Conservation (phyloP, 2,888 invertebrate genomes). For the Ophonus ardosiacus region DNA sequence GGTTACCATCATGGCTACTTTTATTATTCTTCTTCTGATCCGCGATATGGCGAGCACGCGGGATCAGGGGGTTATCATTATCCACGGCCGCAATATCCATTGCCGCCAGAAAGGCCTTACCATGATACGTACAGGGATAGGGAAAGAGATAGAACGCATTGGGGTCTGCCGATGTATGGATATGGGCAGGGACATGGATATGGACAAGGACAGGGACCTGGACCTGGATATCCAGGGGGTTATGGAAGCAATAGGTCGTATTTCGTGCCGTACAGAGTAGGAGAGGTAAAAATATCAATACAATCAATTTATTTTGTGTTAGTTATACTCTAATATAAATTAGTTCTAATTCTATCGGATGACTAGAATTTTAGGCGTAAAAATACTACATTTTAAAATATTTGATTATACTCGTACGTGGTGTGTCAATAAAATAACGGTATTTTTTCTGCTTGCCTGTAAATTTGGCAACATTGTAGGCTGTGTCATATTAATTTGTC, state of each 20-base stretch:
- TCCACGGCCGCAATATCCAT: slow-evolving; percentile 63
- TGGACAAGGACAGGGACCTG: slow-evolving; percentile 70
- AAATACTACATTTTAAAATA: too few relatives aligned
- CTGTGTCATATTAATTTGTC: too few relatives aligned
- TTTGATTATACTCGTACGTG: too few relatives aligned
- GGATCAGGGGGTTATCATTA: slow-evolving; percentile 15
- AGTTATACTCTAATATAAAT: too few relatives aligned
- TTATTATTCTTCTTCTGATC: not conserved
- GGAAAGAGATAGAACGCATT: slow-evolving; percentile 70
- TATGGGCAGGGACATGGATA: slow-evolving; percentile 79
- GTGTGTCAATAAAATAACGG: too few relatives aligned
- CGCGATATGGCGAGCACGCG: not conserved
- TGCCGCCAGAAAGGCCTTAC: slow-evolving; percentile 67
- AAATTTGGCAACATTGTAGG: too few relatives aligned
- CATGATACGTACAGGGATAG: slow-evolving; percentile 67
- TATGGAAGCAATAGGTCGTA: slow-evolving; percentile 44
- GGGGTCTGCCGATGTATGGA: slow-evolving; percentile 71
- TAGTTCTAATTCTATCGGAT: too few relatives aligned
- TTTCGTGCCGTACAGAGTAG: slow-evolving; percentile 65
- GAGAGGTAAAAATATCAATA: too few relatives aligned
- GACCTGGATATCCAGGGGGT: slow-evolving; percentile 64
- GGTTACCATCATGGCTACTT: slow-evolving; percentile 9
- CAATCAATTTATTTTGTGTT: too few relatives aligned
- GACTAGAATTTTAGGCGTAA: too few relatives aligned
- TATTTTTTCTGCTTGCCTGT: too few relatives aligned